Base-by-base conservation (phyloP, 2,113 vertebrate genomes). In the Origma solitaria region DNA sequence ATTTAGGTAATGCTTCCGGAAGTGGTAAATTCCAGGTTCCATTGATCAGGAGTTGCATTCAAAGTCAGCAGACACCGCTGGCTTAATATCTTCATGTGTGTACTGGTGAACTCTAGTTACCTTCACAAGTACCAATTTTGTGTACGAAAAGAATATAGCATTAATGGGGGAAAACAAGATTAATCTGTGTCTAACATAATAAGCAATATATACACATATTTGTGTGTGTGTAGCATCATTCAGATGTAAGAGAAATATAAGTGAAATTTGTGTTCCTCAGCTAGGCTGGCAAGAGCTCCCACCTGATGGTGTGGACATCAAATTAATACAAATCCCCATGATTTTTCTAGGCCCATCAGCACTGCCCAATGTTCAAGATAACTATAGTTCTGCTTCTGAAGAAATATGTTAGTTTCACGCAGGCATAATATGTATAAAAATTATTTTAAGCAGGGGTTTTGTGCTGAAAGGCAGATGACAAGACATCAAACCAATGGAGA, bases 341-440 rank as follows among this genome's bases (percentile, higher is more conserved):
- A 16, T 45, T 61, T 79, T 54, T 66, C 20, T 62, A 45, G 65
- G 38, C 15, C 30, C 1, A 40, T 75, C 56, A 35, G 17, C 13
- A 5, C 21, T 57, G 37, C 13, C 25, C 54, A 23, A 1, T 23
- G 7, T 68, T 54, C n/a, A 23, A 33, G 22, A 14, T 42, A 60
- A 40, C 76, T 60, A 40, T 17, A 62, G 22, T 9, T 71, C 33
- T 51, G 5, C 28, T 76, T 54, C 44, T 23, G 21, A 69, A 80
- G 35, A n/a, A 58, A 51, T 28, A 5, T 11, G 4, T 11, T 79
- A 1, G 37, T 49, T 83, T 75, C 15, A 20, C 22, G 35, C 11
- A n/a, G 31, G 22, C 5, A 4, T 4, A 4, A 2, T 20, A 15
- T 3, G 2, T 40, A 5, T 60, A 37, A 17, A 38, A 47, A 51